phyloP scores from a whole-genome alignment of 2,888 invertebrate species.

The Polymixis lichenea region DNA sequence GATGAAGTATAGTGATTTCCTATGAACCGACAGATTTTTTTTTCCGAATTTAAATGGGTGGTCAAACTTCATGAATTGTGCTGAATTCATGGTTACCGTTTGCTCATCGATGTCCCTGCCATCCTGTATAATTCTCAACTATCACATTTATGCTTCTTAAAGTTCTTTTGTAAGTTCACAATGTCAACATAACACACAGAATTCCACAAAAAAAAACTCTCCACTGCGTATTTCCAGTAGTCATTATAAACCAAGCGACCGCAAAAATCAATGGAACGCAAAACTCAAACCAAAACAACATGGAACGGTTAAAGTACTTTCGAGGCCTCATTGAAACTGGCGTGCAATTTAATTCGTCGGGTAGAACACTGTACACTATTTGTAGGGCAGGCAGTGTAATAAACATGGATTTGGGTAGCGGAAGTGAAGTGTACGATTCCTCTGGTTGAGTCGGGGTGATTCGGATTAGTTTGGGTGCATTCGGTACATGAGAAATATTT shows the following conservation, averaged over 20 bases:
- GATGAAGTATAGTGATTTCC: no score
- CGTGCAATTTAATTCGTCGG: conserved; percentile 45
- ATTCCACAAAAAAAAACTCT: neutral
- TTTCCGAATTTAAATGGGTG: no score
- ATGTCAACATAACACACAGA: neutral
- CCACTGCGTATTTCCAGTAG: neutral
- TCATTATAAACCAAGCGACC: conserved; percentile 14
- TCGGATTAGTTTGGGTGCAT: conserved; percentile 33
- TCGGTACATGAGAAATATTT: conserved; percentile 16
- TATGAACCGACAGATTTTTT: no score
- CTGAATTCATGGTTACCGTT: no score
- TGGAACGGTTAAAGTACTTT: conserved; percentile 42
- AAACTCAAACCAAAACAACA: conserved; percentile 27
- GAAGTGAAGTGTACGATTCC: conserved; percentile 63
- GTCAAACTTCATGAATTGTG: neutral
- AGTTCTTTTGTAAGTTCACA: neutral
- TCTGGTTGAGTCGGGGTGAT: conserved; percentile 40
- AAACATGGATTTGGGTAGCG: conserved; percentile 69
- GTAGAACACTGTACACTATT: conserved; percentile 40
- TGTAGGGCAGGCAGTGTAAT: conserved; percentile 56
- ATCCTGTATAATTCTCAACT: no score
- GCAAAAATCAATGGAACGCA: conserved; percentile 25
- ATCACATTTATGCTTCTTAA: neutral
- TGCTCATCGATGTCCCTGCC: no score
- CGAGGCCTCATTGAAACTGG: conserved; percentile 40